phyloP scores from a whole-genome alignment of 2,113 vertebrate species.

The Menidia beryllina region DNA sequence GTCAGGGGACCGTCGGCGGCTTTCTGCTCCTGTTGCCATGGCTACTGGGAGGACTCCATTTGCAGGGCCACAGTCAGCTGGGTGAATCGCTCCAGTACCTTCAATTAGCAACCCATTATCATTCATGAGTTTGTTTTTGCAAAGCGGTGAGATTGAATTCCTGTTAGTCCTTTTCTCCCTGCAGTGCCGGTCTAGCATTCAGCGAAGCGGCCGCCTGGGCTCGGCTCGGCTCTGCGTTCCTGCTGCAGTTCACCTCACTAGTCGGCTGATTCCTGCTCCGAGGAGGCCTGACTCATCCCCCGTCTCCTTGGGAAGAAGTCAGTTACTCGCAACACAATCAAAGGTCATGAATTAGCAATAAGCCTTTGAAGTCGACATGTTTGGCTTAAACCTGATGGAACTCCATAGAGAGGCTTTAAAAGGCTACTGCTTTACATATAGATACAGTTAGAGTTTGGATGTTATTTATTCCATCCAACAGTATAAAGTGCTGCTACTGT shows the following conservation, averaged over 20 bases:
- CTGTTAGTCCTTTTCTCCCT: constrained; percentile 50
- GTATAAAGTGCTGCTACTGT: background rate
- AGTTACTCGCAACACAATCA: constrained; percentile 47
- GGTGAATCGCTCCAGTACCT: constrained; percentile 64
- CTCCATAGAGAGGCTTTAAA: constrained; percentile 59
- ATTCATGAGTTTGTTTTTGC: constrained; percentile 78
- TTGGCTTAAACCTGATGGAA: constrained; percentile 48
- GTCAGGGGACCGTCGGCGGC: constrained; percentile 63
- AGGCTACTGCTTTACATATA: constrained; percentile 43
- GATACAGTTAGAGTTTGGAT: constrained; percentile 55
- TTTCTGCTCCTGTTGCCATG: constrained; percentile 57
- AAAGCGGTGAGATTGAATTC: constrained; percentile 65
- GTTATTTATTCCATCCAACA: constrained; percentile 53
- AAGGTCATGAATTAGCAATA: constrained; percentile 70
- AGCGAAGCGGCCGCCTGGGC: constrained; percentile 5
- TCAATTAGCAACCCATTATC: constrained; percentile 77
- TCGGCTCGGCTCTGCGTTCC: background rate
- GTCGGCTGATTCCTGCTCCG: constrained; percentile 38
- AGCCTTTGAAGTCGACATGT: constrained; percentile 53
- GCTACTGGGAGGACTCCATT: constrained; percentile 70
- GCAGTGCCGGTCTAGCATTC: constrained; percentile 42
- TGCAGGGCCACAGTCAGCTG: constrained; percentile 50
- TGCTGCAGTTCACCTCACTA: constrained; percentile 6
- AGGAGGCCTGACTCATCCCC: constrained; percentile 36
- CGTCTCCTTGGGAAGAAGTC: constrained; percentile 47